Conservation (phyloP, 2,113 vertebrate genomes). For the Ivindomyrus marchei region DNA sequence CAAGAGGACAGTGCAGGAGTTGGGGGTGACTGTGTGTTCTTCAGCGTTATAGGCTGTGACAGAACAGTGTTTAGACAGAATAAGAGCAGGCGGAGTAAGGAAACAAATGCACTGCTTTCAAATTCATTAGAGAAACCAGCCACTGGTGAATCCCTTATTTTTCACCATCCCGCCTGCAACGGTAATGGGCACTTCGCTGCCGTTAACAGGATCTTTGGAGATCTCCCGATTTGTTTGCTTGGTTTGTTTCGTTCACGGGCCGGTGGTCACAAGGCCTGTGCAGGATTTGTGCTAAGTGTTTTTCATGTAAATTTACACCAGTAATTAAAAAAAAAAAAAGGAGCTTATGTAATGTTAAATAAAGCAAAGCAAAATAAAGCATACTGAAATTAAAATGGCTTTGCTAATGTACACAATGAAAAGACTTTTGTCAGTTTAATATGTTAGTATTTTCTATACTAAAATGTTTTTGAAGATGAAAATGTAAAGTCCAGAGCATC, state of each 20-base stretch:
- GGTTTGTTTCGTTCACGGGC: not conserved
- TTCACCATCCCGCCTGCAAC: not conserved
- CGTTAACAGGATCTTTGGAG: not conserved
- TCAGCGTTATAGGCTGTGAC: not conserved
- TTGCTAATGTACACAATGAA: not conserved
- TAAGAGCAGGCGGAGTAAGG: not conserved
- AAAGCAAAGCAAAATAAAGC: not conserved
- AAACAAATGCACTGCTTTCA: not conserved
- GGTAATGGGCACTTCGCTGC: not conserved
- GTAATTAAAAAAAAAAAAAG: not conserved
- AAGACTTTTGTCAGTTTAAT: not conserved
- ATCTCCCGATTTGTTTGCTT: not conserved
- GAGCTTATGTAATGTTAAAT: not conserved
- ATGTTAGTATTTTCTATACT: not conserved
- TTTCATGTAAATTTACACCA: not conserved
- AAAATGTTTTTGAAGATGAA: not conserved
- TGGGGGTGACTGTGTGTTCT: not conserved
- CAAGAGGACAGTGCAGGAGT: not conserved
- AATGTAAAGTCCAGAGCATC: not conserved
- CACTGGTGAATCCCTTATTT: not conserved
- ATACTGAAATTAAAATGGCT: not conserved
- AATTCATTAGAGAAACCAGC: constrained; percentile 1
- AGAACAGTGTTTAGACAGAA: not conserved
- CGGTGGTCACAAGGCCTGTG: not conserved
- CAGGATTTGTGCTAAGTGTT: not conserved